Base-by-base conservation (phyloP, 2,888 invertebrate species). In the Timema podura region DNA sequence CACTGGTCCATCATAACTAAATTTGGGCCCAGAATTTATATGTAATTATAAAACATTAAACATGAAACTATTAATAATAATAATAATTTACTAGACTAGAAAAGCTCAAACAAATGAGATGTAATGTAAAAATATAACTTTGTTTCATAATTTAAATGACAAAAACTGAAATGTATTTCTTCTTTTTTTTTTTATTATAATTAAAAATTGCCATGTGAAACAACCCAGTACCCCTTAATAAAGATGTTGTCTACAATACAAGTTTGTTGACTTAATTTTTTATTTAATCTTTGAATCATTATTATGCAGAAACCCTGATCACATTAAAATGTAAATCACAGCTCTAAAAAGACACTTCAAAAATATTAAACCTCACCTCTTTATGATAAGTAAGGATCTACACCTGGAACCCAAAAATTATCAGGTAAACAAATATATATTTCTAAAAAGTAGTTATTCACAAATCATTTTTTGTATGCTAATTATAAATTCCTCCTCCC, bases 401-500 rank as follows among this genome's bases (percentile, higher is more conserved):
- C 48, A 54, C 69, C 45, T 48, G 59, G 65, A 66, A 48, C 48
- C 59, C 65, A 65, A 69, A 69, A 51, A 49, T 45, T 66, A 65
- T 59, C 72, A 72, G 72, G 72, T 72, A 72, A 72, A 70, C 65
- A 64, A 71, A 67, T 47, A 70, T 51, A 59, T 67, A 59, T 61
- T 48, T 69, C 70, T 70, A 68, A 57, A 64, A 48, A 68, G 61
- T 69, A 61, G 48, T 64, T 64, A 54, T 54, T 54, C 54, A 66
- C 15, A 65, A 64, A 64, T 48, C 48, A 48, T 57, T 61, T 54
- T 64, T 54, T 68, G 48, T 72, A 72, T 72, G 72, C 72, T 72
- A 72, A 72, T 72, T 72, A 72, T 72, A 72, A 72, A 72, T 72
- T 72, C 72, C 65, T 67, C 10, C 6, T 57, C n/a, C 51, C 65